Base-by-base conservation (phyloP, 2,113 vertebrate species). In the Taurulus bubalis region DNA sequence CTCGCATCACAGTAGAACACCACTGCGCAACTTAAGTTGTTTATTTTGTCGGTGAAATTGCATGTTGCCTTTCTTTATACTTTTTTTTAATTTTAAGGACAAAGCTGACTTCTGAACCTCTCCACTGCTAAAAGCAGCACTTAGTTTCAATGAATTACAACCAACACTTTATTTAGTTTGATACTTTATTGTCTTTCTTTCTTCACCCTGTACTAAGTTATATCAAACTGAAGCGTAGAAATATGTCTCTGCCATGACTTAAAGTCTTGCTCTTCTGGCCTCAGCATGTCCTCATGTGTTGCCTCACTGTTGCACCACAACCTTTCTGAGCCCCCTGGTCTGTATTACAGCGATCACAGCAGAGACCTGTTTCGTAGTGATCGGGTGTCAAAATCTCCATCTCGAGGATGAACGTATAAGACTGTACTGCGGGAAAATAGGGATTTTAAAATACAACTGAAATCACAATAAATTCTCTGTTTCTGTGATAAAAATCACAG, bases 281-380 rank as follows among this genome's bases (percentile, higher is more conserved):
- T 63, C 45, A 36, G n/a, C 45, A 32, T 42, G 56, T 79, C 76
- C 49, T 78, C 49, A 68, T 40, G 40, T 24, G 8, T 75, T 79
- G 66, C 77, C 58, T 58, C 67, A 32, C 51, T 75, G 66, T 84
- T 79, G 77, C 76, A 79, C 32, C 71, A 84, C 49, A 58, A 71
- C 36, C 66, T 53, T 15, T 76, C 15, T 76, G 59, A 75, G 72
- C 65, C 38, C 58, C 20, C 56, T 4, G 28, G 18, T 56, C 64
- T 8, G 7, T 18, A 34, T 45, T 9, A 62, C 28, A 79, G 16
- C 71, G 42, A 65, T 70, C 64, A 79, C 38, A 79, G 64, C 16
- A 73, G 47, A 62, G 30, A 12, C 15, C 15, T 60, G 16, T 53
- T 73, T 38, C 42, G 10, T 38, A 40, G 24, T 67, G 38, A 22